These are phyloP conservation scores for Yponomeuta cagnagella DNA, from an alignment of 2,888 invertebrate genomes.

Conservation along the genomic window DNA sequence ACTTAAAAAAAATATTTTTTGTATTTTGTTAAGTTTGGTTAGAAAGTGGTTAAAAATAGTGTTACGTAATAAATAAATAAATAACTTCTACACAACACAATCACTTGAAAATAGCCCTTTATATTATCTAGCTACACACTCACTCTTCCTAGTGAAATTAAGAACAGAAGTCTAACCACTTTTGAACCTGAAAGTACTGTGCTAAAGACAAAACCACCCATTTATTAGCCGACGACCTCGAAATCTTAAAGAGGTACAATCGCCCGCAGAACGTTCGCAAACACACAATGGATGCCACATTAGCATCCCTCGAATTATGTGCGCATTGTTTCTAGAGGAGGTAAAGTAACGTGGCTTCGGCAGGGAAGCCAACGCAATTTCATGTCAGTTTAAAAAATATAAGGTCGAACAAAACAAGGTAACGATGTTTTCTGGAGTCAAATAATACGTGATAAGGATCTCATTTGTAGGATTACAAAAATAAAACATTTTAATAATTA, in stretches of 20 bases:
- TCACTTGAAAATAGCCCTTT: too few relatives aligned
- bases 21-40: too few relatives aligned
- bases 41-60: too few relatives aligned
- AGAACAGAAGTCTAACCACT: neutral
- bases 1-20: too few relatives aligned
- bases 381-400: neutral
- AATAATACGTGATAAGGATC: neutral
- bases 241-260: constrained; percentile 2
- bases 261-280: neutral
- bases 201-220: neutral
- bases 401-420: neutral
- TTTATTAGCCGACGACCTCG: neutral
- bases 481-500: neutral
- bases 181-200: neutral
- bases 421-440: neutral
- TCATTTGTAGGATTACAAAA: neutral
- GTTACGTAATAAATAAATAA: too few relatives aligned
- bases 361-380: neutral
- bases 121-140: too few relatives aligned
- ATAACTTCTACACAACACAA: too few relatives aligned
- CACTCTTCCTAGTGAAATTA: neutral
- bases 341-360: neutral
- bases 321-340: neutral
- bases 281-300: neutral
- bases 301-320: neutral